Evolutionary conservation across 1,140 invertebrate species (phyloP), one percentile per base, ranked within the genome.

Genomic region (Rhynchophorus ferrugineus): DNA sequence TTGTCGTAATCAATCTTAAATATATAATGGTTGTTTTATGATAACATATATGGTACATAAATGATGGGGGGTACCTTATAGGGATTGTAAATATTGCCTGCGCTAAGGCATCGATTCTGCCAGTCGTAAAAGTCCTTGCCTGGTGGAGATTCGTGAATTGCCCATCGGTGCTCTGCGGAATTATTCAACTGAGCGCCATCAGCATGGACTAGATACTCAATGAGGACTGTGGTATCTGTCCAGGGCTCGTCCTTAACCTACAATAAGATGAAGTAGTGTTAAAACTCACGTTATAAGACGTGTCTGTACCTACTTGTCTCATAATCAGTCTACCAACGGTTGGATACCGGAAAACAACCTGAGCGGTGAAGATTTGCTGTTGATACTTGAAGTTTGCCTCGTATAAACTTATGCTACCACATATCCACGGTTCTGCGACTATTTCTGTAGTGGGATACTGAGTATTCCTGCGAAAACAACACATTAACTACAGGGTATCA

Each of bases 71-170:
- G 71, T 61, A 93, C 81, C 54, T 82, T 80, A 60, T 83, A 83
- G 0, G 91, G 91, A 74, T 95, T 91, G 62, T 78, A 93, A 48
- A 86, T 73, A 3, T 67, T 62, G n/a, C 87, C 89, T 3, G 88
- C 78, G 58, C 87, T 91, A 2, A 88, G 68, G 69, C 91, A 95
- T 38, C 93, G 72, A 46, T 75, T 80, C 37, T 82, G 85, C 90
- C 91, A 95, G 66, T 92, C 89, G 64, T 92, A 93, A 66, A 88
- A 95, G 69, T 96, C 93, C 59, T 80, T 82, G n/a, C 83, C 85
- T 1, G 79, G 80, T 0, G 79, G 66, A 34, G 68, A 64, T 49
- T 75, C 77, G 60, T 82, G 79, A 2, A 82, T 73, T 0, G 79
- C 79, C 80, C 78, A 87, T 64, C 83, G 77, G 69, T 94, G 90